Conservation (phyloP, 64 coral and sea anemone species). For the Orbicella faveolata region DNA sequence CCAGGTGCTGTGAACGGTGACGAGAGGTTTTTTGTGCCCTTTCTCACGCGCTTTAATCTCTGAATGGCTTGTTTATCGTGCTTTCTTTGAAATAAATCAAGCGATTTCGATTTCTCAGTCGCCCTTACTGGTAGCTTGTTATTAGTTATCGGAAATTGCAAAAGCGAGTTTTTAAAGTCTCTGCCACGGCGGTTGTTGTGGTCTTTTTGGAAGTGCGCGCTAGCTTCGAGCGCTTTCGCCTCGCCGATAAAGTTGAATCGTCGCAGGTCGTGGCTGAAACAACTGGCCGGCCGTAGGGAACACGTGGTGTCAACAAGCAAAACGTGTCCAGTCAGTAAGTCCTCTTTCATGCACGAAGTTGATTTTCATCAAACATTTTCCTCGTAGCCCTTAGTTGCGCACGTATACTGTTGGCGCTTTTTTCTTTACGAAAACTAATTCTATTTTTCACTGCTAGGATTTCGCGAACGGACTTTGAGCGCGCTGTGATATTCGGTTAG, state of each 20-base stretch:
- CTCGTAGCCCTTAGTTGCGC: background rate
- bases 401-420: background rate
- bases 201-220: background rate
- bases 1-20: slow-evolving; percentile 42
- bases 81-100: slow-evolving; percentile 58
- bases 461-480: background rate
- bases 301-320: slow-evolving; percentile 23
- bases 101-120: slow-evolving; percentile 37
- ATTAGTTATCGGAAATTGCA: slow-evolving; percentile 16
- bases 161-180: background rate
- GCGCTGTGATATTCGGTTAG: background rate
- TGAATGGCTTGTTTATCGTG: slow-evolving; percentile 52
- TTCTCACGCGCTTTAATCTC: slow-evolving; percentile 38
- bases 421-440: background rate
- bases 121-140: slow-evolving; percentile 31
- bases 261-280: slow-evolving; percentile 15
- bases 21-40: slow-evolving; percentile 1
- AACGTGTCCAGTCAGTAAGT: slow-evolving; percentile 42
- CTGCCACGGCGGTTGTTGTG: background rate
- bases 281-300: background rate
- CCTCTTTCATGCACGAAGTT: slow-evolving; percentile 24
- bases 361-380: slow-evolving; percentile 28
- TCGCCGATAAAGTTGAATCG: background rate
- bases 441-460: background rate
- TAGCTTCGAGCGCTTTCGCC: background rate